These are phyloP conservation scores for Myocastor coypus DNA, from an alignment of 2,113 vertebrate species.

Conservation along the genomic window DNA sequence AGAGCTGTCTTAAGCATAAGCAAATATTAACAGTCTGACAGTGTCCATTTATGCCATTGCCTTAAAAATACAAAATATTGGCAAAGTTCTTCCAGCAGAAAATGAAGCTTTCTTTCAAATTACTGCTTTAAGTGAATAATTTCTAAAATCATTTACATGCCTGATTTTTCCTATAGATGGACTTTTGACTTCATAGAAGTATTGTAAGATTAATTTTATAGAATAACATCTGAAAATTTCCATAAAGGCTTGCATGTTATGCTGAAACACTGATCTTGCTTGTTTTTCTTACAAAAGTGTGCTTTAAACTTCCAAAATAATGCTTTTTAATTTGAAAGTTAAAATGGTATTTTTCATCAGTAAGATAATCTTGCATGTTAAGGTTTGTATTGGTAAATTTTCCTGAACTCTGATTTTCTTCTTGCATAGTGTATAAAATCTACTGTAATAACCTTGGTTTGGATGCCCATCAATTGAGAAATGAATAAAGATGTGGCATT, in stretches of 20 bases:
- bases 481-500: too few relatives aligned
- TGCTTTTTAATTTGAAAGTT: neutral
- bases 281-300: neutral
- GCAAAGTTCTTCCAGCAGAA: conserved; percentile 24
- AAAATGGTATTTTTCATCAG: conserved; percentile 26
- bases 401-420: conserved; percentile 6
- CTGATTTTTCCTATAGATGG: conserved; percentile 28
- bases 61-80: neutral
- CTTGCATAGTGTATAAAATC: conserved; percentile 6
- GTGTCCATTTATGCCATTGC: neutral
- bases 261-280: neutral
- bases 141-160: conserved; percentile 62
- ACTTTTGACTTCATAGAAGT: conserved; percentile 65
- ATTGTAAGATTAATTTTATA: conserved; percentile 58
- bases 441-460: neutral
- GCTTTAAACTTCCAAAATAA: neutral
- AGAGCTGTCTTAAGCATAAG: conserved; percentile 3
- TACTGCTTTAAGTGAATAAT: conserved; percentile 26
- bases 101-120: conserved; percentile 61
- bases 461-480: too few relatives aligned
- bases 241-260: neutral
- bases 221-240: neutral
- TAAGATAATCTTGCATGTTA: conserved; percentile 26
- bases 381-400: conserved; percentile 25
- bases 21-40: neutral